Conservation (phyloP, 2,113 vertebrate genomes). For the Progne subis region DNA sequence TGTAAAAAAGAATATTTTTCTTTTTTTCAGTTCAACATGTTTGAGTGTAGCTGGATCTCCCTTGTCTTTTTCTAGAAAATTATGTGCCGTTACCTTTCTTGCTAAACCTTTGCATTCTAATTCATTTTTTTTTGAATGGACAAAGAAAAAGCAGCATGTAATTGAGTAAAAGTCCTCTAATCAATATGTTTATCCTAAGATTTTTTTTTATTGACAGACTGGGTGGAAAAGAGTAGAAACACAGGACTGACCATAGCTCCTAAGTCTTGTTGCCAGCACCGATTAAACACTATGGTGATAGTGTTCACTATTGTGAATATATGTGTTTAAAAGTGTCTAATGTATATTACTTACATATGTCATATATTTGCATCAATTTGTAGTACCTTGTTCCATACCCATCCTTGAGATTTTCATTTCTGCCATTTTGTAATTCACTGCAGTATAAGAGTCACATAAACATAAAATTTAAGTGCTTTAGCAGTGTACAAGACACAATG, state of each 20-base stretch:
- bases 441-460: not conserved
- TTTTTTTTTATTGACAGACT: not conserved
- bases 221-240: not conserved
- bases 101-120: not conserved
- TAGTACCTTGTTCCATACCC: not conserved
- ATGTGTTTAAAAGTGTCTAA: not conserved
- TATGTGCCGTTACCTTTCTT: not conserved
- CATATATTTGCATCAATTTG: not conserved
- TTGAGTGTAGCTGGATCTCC: not conserved
- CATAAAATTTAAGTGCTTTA: not conserved
- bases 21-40: not conserved
- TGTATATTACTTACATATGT: not conserved
- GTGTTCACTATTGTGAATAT: not conserved
- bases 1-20: not conserved
- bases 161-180: not conserved
- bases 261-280: not conserved
- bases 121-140: not conserved
- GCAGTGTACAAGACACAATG: not conserved
- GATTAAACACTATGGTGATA: not conserved
- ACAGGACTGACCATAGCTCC: not conserved
- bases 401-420: not conserved
- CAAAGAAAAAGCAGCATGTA: accelerated
- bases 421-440: not conserved
- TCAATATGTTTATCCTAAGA: not conserved
- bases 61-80: not conserved